Percentiles rank a stretch among this genome's conserved stretches.
These are phyloP conservation scores for Cydia pomonella DNA, from an alignment of 1,140 invertebrate genomes.

Conservation along the genomic window DNA sequence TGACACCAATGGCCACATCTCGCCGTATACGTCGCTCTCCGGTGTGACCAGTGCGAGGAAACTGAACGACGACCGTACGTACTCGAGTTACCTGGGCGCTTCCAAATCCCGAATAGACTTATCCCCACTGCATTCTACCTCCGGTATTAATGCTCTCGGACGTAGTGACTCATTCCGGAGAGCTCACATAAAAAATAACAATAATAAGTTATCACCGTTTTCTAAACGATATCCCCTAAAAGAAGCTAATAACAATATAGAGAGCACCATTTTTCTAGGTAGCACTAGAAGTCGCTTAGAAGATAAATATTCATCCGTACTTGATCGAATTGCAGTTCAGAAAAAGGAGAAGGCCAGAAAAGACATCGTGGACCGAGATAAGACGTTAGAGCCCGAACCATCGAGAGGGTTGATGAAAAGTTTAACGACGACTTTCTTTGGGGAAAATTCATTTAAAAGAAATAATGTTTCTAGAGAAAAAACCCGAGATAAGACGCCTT, in stretches of 20 bases:
- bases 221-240: slow-evolving; percentile 73
- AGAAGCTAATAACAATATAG: slow-evolving; percentile 75
- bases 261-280: slow-evolving; percentile 71
- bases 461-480: slow-evolving; percentile 67
- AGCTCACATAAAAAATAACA: slow-evolving; percentile 70
- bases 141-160: slow-evolving; percentile 60
- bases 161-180: slow-evolving; percentile 73
- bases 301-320: slow-evolving; percentile 87
- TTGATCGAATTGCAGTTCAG: slow-evolving; percentile 84
- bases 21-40: slow-evolving; percentile 62
- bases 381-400: slow-evolving; percentile 84
- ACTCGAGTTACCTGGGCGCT: slow-evolving; percentile 63
- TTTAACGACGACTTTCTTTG: slow-evolving; percentile 84
- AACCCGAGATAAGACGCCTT: slow-evolving; percentile 83
- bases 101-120: slow-evolving; percentile 63
- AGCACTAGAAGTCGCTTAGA: slow-evolving; percentile 84
- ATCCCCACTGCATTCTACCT: slow-evolving; percentile 66
- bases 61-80: slow-evolving; percentile 67
- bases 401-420: slow-evolving; percentile 80
- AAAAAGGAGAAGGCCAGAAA: slow-evolving; percentile 80
- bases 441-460: slow-evolving; percentile 84
- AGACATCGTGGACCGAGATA: slow-evolving; percentile 82
- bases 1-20: slow-evolving; percentile 70
- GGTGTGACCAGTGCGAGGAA: slow-evolving; percentile 55
- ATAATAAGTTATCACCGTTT: slow-evolving; percentile 64